phyloP scores from a whole-genome alignment of 92 coral and sea anemone species.

The Anthopleura xanthogrammica region DNA sequence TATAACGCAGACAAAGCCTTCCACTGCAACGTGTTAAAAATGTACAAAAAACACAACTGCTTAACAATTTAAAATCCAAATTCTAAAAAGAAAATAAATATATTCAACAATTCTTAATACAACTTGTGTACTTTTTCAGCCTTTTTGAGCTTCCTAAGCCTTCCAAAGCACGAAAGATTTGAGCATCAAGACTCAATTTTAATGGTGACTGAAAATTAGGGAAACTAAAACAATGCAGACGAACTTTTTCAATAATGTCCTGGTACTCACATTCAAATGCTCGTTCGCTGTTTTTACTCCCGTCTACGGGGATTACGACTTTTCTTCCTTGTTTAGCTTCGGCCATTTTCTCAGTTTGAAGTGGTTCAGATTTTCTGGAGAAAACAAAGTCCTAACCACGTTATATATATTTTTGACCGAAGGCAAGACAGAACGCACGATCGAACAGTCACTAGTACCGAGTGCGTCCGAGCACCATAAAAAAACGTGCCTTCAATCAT shows the following conservation, averaged over 20 bases:
- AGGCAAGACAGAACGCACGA: background rate
- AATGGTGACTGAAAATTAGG: no score
- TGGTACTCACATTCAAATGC: slow-evolving; percentile 58
- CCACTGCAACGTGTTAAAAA: no score
- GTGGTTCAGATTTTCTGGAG: background rate
- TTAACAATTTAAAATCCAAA: no score
- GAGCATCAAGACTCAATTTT: background rate
- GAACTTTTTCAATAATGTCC: background rate
- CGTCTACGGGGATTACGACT: slow-evolving; percentile 62
- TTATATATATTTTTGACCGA: background rate
- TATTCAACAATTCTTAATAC: background rate
- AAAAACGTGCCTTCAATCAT: background rate
- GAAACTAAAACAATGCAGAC: background rate
- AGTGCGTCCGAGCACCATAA: background rate
- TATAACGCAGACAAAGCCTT: background rate
- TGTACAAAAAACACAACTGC: no score
- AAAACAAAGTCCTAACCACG: background rate
- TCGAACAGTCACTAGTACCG: background rate
- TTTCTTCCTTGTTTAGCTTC: slow-evolving; percentile 33
- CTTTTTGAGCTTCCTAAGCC: background rate
- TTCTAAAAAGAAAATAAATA: background rate
- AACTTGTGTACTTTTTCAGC: background rate
- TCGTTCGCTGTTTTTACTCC: slow-evolving; percentile 66
- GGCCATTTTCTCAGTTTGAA: slow-evolving; percentile 8
- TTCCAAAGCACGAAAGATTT: background rate